Conservation (phyloP, 64 coral and sea anemone species). For the Trachythela sp. region DNA sequence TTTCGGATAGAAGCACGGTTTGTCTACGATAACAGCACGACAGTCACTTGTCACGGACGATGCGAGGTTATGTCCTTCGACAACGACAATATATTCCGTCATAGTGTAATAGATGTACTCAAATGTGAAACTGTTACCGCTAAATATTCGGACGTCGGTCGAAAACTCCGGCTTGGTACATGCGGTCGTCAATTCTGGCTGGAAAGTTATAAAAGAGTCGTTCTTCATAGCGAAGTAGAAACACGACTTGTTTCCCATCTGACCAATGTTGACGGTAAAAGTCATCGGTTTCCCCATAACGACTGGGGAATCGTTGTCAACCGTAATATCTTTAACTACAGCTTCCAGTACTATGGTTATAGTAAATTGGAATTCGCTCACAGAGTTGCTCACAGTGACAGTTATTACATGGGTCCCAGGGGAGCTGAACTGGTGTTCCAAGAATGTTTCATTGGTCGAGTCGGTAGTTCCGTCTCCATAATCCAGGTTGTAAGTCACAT, state of each 20-base stretch:
- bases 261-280: slow-evolving; percentile 30
- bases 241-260: slow-evolving; percentile 59
- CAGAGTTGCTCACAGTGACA: slow-evolving; percentile 47
- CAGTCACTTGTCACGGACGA: neutral
- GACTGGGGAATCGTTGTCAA: slow-evolving; percentile 54
- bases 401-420: slow-evolving; percentile 9
- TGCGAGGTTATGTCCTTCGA: slow-evolving; percentile 29
- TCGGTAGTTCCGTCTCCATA: slow-evolving; percentile 50
- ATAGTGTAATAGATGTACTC: neutral
- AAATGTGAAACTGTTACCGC: neutral
- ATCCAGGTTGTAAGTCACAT: slow-evolving; percentile 51
- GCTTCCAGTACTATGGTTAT: slow-evolving; percentile 36
- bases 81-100: neutral
- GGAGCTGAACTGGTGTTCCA: slow-evolving; percentile 41
- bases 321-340: slow-evolving; percentile 21
- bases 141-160: neutral
- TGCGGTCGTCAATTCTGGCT: neutral
- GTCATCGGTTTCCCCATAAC: slow-evolving; percentile 18
- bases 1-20: slow-evolving; percentile 47
- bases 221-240: slow-evolving; percentile 47
- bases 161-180: neutral
- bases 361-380: slow-evolving; percentile 9
- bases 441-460: slow-evolving; percentile 5
- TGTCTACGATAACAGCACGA: neutral
- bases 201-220: slow-evolving; percentile 40